These are phyloP conservation scores for Petrosia ficiformis DNA, from an alignment of 37 sponge, comb jelly and placozoan genomes.

Conservation along the genomic window DNA sequence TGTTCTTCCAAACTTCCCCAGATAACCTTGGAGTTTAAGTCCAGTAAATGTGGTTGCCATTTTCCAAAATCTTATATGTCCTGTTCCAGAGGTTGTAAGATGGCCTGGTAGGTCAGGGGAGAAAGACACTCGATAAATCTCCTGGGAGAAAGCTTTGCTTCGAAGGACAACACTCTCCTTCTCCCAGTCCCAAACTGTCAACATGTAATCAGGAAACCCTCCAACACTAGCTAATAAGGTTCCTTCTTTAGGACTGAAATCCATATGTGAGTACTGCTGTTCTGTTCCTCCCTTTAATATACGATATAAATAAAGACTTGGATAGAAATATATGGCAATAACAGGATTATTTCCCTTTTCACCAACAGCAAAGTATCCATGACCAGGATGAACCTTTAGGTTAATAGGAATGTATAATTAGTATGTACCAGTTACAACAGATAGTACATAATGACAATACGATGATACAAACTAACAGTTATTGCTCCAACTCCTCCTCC, in stretches of 20 bases:
- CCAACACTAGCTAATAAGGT: constrained; percentile 91
- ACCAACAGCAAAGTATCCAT: constrained; percentile 90
- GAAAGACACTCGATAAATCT: constrained; percentile 92
- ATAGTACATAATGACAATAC: no score
- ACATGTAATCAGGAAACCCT: constrained; percentile 92
- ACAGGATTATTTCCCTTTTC: constrained; percentile 89
- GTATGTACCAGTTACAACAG: no score
- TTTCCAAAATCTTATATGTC: constrained; percentile 99
- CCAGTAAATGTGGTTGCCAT: constrained; percentile 99
- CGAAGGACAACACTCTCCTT: constrained; percentile 88
- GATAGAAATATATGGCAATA: constrained; percentile 87
- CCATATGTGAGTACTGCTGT: constrained; percentile 67
- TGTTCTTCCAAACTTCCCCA: constrained; percentile 96
- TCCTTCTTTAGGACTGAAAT: constrained; percentile 74
- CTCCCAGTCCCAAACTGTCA: constrained; percentile 99
- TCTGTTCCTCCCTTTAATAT: constrained; percentile 74
- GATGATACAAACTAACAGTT: constrained; percentile 71
- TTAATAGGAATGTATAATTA: background rate
- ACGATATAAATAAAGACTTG: constrained; percentile 80
- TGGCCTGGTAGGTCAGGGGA: constrained; percentile 93
- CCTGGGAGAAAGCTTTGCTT: constrained; percentile 97
- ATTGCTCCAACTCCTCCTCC: constrained; percentile 95
- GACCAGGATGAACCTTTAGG: constrained; percentile 82
- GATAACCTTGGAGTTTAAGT: constrained; percentile 94
- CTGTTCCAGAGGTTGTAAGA: constrained; percentile 95